Evolutionary conservation across 2,797 vertebrate genomes (phyloP), one percentile per base, ranked within the genome.

Genomic region (Amblyraja radiata): DNA sequence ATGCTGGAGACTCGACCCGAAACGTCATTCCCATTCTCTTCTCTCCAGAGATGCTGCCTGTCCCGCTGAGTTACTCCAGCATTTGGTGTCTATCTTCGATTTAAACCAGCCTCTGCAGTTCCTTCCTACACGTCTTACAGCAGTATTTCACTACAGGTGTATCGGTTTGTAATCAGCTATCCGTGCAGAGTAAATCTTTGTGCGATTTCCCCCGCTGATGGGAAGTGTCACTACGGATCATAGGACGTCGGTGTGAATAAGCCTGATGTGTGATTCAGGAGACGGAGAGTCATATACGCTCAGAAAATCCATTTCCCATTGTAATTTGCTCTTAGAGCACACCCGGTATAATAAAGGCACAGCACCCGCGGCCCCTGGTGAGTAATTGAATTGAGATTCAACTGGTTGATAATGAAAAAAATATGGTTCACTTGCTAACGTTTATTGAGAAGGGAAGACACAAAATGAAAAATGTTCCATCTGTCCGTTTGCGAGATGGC

Each of bases 391-490:
- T 93, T 16, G 93, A 93, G 73, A 79, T 94, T 78, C 94, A 88
- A 94, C 94, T 93, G 0, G 0, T 78, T 95, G 93, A 94, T 94
- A 93, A 94, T 93, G 95, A 54, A 94, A 92, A 92, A 90, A 95
- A 94, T 32, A 95, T 0, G 63, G 94, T 95, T 95, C 94, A 94
- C 93, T 95, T 94, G 94, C 65, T 95, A 93, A 94, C 93, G 94
- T 94, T 93, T 93, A 95, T 95, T 95, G 95, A 95, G 94, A 94
- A 93, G 93, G 95, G 95, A 94, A 94, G 94, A 94, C 94, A 95
- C 95, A 95, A 96, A 96, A 96, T 95, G 95, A 96, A 95, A 96
- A 96, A 95, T 74, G 94, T 94, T 95, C 94, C 93, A 95, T 94
- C 94, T 95, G 95, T 95, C 96, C 94, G 84, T 94, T 95, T 94